Evolutionary conservation across 2,797 vertebrate genomes (phyloP).

Genomic region (Chanos chanos): DNA sequence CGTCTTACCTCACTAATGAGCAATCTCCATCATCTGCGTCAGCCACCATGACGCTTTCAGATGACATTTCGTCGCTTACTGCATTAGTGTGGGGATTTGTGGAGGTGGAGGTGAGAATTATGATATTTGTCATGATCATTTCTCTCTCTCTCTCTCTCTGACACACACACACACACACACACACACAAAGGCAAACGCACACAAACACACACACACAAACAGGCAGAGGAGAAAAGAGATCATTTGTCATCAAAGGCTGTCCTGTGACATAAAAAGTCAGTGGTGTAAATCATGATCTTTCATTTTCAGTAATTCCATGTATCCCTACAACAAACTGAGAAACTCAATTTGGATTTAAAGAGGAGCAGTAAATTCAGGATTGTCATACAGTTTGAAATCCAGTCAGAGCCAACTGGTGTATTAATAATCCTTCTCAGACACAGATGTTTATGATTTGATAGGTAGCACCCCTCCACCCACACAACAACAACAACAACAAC

Average conservation of each 20-base stretch:
- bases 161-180: too few species aligned
- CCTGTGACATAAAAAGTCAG: conserved; percentile 17
- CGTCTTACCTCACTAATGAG: conserved; percentile 29
- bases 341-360: conserved; percentile 33
- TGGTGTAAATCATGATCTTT: conserved; percentile 33
- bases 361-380: conserved; percentile 16
- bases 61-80: conserved; percentile 27
- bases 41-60: conserved; percentile 23
- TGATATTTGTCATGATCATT: conserved; percentile 38
- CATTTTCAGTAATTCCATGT: conserved; percentile 39
- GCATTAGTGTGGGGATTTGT: conserved; percentile 17
- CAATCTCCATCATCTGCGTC: conserved; percentile 8
- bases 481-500: too few species aligned
- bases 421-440: too few species aligned
- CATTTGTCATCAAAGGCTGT: conserved; percentile 34
- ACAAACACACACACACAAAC: too few species aligned
- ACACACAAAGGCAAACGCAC: too few species aligned
- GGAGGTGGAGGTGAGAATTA: conserved; percentile 32
- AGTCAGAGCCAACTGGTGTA: too few species aligned
- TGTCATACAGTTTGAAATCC: conserved; percentile 15
- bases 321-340: conserved; percentile 28
- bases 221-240: conserved; percentile 19
- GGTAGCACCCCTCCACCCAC: too few species aligned
- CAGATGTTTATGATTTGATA: too few species aligned
- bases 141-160: too few species aligned